These are phyloP conservation scores for Lasioglossum villosulum DNA, from an alignment of 2,888 invertebrate species.

Conservation along the genomic window DNA sequence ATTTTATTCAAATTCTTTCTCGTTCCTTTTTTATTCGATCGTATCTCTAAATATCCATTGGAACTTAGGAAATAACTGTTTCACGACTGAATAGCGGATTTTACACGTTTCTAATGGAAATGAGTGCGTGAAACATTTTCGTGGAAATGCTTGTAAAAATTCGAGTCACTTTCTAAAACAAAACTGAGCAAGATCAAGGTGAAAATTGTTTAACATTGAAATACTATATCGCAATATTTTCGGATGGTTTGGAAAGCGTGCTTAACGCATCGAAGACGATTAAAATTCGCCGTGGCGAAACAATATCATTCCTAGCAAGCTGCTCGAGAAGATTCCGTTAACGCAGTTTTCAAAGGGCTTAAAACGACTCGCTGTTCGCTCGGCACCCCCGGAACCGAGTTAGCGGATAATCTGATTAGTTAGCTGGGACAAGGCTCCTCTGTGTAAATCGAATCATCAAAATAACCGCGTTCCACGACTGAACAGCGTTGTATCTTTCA, in stretches of 20 bases:
- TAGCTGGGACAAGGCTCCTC: slow-evolving; percentile 33
- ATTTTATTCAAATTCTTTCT: neutral
- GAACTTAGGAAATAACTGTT: neutral
- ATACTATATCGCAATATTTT: neutral
- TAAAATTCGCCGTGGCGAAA: slow-evolving; percentile 20
- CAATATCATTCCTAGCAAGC: neutral
- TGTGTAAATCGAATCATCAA: slow-evolving; percentile 61
- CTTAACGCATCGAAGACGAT: neutral
- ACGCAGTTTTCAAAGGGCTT: slow-evolving; percentile 18
- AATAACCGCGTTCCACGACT: slow-evolving; percentile 43
- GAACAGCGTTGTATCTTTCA: slow-evolving; percentile 27
- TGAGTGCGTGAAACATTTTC: neutral
- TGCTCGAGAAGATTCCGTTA: slow-evolving; percentile 18
- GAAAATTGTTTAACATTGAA: neutral
- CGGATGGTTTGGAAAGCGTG: neutral
- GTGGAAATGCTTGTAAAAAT: neutral
- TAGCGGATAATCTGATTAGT: slow-evolving; percentile 57
- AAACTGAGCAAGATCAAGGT: no score
- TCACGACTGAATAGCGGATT: neutral
- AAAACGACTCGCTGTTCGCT: slow-evolving; percentile 17
- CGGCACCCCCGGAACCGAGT: slow-evolving; percentile 23
- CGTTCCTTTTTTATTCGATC: neutral
- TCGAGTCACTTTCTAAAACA: no score
- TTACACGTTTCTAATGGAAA: neutral
- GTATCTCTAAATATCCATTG: neutral